Evolutionary conservation across 23 tunicate genomes (phyloP).

Genomic region (Trididemnum clinides): DNA sequence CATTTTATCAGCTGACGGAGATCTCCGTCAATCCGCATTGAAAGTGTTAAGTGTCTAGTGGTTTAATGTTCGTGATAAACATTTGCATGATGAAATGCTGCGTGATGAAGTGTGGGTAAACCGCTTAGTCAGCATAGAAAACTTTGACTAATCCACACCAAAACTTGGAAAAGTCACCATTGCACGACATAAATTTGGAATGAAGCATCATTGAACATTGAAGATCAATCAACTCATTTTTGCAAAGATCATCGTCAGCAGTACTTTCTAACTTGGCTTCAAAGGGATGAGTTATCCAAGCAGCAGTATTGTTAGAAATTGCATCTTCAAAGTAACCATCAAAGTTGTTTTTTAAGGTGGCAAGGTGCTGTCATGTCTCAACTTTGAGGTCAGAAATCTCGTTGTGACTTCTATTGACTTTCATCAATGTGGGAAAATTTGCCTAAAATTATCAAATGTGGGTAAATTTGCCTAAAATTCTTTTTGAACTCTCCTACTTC

Average conservation of each 20-base stretch:
- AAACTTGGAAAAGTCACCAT: constrained; percentile 43
- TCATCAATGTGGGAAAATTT: not conserved
- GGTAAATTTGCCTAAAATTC: constrained; percentile 9
- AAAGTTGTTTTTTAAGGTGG: constrained; percentile 51
- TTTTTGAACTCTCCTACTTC: constrained; percentile 6
- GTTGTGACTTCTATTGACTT: not conserved
- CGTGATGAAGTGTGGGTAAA: no score
- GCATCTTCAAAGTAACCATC: constrained; percentile 48
- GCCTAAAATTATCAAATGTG: constrained; percentile 6
- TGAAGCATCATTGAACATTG: constrained; percentile 41
- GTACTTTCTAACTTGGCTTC: constrained; percentile 34
- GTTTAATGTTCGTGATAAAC: no score
- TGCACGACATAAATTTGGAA: constrained; percentile 25
- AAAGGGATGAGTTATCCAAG: constrained; percentile 39
- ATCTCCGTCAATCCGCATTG: no score
- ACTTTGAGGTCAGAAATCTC: constrained; percentile 39
- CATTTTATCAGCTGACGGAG: no score
- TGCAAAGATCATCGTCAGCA: constrained; percentile 50
- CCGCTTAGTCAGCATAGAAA: constrained; percentile 7
- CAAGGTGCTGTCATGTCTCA: constrained; percentile 46
- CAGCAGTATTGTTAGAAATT: constrained; percentile 36
- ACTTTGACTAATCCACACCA: no score
- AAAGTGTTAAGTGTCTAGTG: no score
- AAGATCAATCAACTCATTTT: constrained; percentile 40
- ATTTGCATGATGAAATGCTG: no score